Conservation (phyloP, 2,797 vertebrate genomes). For the Tinamus major region DNA sequence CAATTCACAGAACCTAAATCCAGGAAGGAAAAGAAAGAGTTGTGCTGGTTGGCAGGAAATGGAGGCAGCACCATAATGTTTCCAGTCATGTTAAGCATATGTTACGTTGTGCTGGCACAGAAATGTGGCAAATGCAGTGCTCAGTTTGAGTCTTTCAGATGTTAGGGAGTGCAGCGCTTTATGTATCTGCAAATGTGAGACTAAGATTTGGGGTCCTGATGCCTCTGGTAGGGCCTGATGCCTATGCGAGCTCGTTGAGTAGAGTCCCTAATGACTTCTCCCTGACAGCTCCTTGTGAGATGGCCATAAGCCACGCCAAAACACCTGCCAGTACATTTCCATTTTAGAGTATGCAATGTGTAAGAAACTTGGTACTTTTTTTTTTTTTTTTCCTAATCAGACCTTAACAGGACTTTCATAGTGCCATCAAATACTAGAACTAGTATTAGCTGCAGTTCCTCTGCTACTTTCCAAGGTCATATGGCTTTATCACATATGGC, state of each 20-base stretch:
- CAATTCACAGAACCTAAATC: conserved; percentile 21
- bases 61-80: conserved; percentile 56
- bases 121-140: conserved; percentile 61
- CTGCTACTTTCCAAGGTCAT: not conserved
- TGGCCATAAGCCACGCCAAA: not conserved
- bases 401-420: not conserved
- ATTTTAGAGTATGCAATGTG: not conserved
- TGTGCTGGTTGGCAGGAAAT: conserved; percentile 49
- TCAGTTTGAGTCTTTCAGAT: conserved; percentile 32
- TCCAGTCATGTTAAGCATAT: conserved; percentile 63
- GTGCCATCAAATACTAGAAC: not conserved
- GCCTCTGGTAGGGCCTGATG: not conserved
- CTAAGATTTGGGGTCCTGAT: not conserved
- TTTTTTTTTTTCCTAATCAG: not conserved
- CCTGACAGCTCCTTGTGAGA: not conserved
- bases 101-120: conserved; percentile 53
- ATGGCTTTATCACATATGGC: not conserved
- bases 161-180: conserved; percentile 13
- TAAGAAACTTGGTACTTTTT: not conserved
- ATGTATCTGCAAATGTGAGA: conserved; percentile 34
- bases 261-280: not conserved
- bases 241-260: not conserved
- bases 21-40: conserved; percentile 7
- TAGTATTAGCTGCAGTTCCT: not conserved
- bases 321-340: not conserved